These are phyloP conservation scores for Patagioenas fasciata DNA, from an alignment of 2,113 vertebrate genomes.

Conservation along the genomic window DNA sequence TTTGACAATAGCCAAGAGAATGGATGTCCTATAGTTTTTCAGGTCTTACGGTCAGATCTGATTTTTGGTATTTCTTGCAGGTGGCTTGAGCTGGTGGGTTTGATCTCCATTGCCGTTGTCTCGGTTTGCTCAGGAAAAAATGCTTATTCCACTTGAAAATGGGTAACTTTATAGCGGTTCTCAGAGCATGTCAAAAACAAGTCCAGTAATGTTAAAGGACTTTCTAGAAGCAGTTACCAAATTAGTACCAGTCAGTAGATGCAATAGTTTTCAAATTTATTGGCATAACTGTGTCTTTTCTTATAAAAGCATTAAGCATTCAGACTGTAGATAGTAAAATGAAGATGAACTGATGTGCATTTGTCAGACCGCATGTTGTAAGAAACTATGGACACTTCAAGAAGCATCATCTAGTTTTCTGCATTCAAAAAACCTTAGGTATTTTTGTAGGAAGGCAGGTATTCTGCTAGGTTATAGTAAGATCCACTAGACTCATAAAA, in stretches of 20 bases:
- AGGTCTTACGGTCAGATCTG: neutral
- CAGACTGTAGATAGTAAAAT: neutral
- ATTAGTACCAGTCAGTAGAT: neutral
- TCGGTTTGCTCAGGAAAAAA: neutral
- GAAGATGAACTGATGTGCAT: neutral
- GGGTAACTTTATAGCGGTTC: neutral
- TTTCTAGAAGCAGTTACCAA: neutral
- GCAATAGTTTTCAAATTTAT: neutral
- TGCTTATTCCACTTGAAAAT: neutral
- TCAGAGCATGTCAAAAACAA: neutral
- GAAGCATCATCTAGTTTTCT: neutral
- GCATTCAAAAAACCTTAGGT: rapidly evolving
- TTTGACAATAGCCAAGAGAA: neutral
- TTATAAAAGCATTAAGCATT: neutral
- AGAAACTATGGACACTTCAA: neutral
- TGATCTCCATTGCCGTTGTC: neutral
- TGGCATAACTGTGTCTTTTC: neutral
- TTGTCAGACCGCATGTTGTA: neutral
- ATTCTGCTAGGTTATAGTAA: neutral
- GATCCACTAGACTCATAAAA: neutral
- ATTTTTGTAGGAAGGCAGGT: neutral
- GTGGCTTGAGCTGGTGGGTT: neutral
- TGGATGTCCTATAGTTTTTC: neutral
- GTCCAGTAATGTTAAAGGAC: neutral
- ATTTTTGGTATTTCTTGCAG: neutral